Evolutionary conservation across 2,888 invertebrate species (phyloP).

Genomic region (Strigamia maritima): DNA sequence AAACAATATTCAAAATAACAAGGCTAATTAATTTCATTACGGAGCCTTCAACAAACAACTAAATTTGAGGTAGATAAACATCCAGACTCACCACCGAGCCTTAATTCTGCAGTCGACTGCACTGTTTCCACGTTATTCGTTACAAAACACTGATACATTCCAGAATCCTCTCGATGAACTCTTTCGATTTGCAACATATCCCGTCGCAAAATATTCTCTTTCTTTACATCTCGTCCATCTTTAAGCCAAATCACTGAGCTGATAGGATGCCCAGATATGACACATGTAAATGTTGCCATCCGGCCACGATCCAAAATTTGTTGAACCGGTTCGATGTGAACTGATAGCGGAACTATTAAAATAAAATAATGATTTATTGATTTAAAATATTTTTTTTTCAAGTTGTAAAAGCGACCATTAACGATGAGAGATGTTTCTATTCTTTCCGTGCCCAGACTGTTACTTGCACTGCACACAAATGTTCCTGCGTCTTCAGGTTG

Average conservation of each 20-base stretch:
- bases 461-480: constrained; percentile 31
- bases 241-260: constrained; percentile 29
- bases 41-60: neutral
- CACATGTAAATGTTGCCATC: constrained; percentile 26
- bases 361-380: too few species aligned
- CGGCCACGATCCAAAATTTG: constrained; percentile 31
- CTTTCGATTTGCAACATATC: constrained; percentile 24
- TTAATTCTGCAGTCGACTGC: constrained; percentile 42
- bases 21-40: constrained; percentile 21
- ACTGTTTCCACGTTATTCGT: constrained; percentile 40
- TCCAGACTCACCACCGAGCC: constrained; percentile 41
- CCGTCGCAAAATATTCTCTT: neutral
- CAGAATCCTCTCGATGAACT: constrained; percentile 39
- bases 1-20: constrained; percentile 11
- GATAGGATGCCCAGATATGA: constrained; percentile 24
- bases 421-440: constrained; percentile 35
- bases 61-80: neutral
- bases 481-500: constrained; percentile 28
- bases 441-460: constrained; percentile 36
- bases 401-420: neutral
- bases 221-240: constrained; percentile 26
- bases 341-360: constrained; percentile 35
- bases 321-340: constrained; percentile 37
- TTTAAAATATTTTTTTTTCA: neutral
- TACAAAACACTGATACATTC: constrained; percentile 42